phyloP scores from a whole-genome alignment of 2,113 vertebrate species.

The Bujurquina vittata region DNA sequence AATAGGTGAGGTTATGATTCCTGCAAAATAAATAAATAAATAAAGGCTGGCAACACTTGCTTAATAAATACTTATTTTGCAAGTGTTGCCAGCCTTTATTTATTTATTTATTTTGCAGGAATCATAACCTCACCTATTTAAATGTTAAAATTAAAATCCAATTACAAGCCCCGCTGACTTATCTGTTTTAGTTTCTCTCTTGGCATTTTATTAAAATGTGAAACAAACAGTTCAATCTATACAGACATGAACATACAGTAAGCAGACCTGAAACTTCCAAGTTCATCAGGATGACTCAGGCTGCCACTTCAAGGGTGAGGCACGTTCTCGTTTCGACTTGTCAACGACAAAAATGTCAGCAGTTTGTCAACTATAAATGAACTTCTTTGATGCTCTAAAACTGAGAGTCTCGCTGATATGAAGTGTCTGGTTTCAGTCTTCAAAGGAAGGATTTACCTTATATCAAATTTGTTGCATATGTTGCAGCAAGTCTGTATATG shows the following conservation, averaged over 20 bases:
- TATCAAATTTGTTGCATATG: neutral
- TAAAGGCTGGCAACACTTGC: neutral
- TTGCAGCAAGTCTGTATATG: neutral
- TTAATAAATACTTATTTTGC: slow-evolving; percentile 25
- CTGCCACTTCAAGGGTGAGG: slow-evolving; percentile 41
- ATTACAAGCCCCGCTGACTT: neutral
- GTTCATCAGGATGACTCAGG: slow-evolving; percentile 49
- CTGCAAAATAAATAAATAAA: neutral
- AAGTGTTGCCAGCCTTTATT: slow-evolving; percentile 3
- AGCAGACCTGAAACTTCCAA: slow-evolving; percentile 13
- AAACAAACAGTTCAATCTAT: neutral
- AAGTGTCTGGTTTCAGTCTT: neutral
- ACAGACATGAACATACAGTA: neutral
- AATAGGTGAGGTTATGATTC: neutral
- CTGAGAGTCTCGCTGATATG: neutral
- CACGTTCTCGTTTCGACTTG: slow-evolving; percentile 45
- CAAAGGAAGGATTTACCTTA: neutral
- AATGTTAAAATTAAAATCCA: neutral
- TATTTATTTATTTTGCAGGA: neutral
- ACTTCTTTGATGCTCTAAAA: slow-evolving; percentile 18
- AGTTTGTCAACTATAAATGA: slow-evolving; percentile 52
- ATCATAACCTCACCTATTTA: neutral
- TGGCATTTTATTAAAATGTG: neutral
- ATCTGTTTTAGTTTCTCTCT: neutral
- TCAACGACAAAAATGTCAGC: slow-evolving; percentile 61